Evolutionary conservation across 2,888 invertebrate genomes (phyloP).

Genomic region (Acutogordius australiensis): DNA sequence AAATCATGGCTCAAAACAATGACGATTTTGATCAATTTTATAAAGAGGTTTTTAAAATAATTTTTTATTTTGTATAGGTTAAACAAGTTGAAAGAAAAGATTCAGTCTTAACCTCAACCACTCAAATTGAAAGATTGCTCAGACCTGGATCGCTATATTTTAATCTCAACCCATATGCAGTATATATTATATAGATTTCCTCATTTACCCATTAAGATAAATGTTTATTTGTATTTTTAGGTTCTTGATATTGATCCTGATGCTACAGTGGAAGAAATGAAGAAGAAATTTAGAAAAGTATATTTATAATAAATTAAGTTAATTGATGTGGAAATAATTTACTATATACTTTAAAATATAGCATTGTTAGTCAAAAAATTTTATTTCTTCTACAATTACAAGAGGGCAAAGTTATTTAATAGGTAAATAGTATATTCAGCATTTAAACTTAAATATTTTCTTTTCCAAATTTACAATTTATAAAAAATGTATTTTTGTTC

Average conservation of each 20-base stretch:
- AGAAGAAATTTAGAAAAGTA: conserved; percentile 67
- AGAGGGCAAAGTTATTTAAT: no score
- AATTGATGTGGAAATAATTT: no score
- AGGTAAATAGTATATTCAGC: no score
- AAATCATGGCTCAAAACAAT: no score
- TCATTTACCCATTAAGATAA: conserved; percentile 5
- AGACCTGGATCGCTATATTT: conserved; percentile 91
- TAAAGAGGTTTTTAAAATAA: conserved; percentile 6
- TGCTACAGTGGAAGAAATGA: conserved; percentile 55
- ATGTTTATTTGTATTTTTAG: conserved; percentile 14
- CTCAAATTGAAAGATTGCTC: conserved; percentile 77
- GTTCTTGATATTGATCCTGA: conserved; percentile 40
- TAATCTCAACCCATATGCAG: conserved; percentile 56
- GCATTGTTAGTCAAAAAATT: no score
- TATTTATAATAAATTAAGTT: conserved; percentile 17
- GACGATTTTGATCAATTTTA: conserved; percentile 8
- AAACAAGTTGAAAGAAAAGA: conserved; percentile 94
- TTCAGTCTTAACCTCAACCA: conserved; percentile 70
- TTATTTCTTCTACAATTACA: no score
- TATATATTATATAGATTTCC: no score
- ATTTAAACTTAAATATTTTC: no score
- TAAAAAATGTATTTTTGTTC: no score
- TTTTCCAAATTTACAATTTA: no score
- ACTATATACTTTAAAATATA: no score
- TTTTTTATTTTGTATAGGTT: conserved; percentile 35